A percentile compares a stretch with the other conserved stretches of the same genome.
Conservation (phyloP, 2,888 invertebrate species). For the Orthosia gracilis region DNA sequence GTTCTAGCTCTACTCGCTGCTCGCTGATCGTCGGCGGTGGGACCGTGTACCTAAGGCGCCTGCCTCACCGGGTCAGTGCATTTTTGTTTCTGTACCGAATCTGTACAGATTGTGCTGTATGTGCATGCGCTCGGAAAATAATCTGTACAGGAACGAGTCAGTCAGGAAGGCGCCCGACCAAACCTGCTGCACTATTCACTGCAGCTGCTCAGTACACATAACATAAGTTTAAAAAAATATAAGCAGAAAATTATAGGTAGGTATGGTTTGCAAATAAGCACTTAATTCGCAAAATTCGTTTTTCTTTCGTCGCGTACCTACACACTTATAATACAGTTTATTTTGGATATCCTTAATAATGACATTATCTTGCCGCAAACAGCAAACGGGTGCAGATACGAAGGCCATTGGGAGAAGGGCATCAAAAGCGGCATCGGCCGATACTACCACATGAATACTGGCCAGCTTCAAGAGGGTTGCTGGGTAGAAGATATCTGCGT, state of each 20-base stretch:
- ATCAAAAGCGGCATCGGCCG: slow-evolving; percentile 92
- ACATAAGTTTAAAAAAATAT: background rate
- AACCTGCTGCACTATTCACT: no score
- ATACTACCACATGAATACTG: slow-evolving; percentile 92
- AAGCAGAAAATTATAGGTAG: background rate
- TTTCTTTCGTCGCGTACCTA: background rate
- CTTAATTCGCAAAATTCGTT: no score
- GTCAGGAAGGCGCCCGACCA: no score
- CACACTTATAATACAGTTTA: slow-evolving; percentile 32
- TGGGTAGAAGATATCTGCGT: slow-evolving; percentile 91
- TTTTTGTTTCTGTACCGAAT: no score
- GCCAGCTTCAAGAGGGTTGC: slow-evolving; percentile 93
- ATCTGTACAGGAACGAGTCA: no score
- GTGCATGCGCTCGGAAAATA: no score
- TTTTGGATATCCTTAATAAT: slow-evolving; percentile 31
- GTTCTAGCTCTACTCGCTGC: no score
- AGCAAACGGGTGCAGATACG: slow-evolving; percentile 92
- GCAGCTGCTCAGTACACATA: background rate
- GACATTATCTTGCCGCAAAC: slow-evolving; percentile 29
- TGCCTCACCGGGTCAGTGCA: no score
- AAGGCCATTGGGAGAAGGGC: slow-evolving; percentile 92
- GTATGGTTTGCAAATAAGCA: background rate
- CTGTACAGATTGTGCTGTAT: no score
- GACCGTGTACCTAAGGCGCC: no score
- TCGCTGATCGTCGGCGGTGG: no score